A percentile compares a stretch with the other conserved stretches of the same genome.
Evolutionary conservation across 2,797 vertebrate genomes (phyloP).

Genomic region (Pelochelys cantorii): DNA sequence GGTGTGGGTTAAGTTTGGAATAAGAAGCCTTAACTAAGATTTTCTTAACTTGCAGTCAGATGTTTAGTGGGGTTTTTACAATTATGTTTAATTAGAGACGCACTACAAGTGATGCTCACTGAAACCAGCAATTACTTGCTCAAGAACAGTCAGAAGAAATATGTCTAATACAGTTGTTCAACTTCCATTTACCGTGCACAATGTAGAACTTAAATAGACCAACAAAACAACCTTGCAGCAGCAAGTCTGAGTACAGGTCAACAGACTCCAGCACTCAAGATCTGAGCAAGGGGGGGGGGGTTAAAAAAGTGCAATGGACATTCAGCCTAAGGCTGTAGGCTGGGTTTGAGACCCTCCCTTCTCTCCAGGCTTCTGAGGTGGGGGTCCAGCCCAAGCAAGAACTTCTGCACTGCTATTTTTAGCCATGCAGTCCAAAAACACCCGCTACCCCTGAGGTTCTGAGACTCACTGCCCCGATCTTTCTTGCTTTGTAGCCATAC

Average conservation of each 20-base stretch:
- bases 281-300: neutral
- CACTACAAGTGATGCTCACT: neutral
- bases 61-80: neutral
- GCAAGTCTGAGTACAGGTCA: neutral
- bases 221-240: neutral
- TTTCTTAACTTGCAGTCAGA: neutral
- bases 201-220: neutral
- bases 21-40: neutral
- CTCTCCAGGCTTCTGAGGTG: neutral
- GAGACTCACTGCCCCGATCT: neutral
- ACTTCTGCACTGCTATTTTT: neutral
- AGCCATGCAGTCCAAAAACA: neutral
- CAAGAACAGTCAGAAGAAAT: neutral
- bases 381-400: neutral
- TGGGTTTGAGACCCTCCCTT: neutral
- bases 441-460: neutral
- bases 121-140: neutral
- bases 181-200: neutral
- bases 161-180: neutral
- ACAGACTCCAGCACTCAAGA: neutral
- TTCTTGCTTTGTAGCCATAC: neutral
- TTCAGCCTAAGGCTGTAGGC: neutral
- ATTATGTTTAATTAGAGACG: neutral
- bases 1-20: neutral
- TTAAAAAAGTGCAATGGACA: neutral